Base-by-base conservation (phyloP, 2,113 vertebrate genomes). In the Archocentrus centrarchus region DNA sequence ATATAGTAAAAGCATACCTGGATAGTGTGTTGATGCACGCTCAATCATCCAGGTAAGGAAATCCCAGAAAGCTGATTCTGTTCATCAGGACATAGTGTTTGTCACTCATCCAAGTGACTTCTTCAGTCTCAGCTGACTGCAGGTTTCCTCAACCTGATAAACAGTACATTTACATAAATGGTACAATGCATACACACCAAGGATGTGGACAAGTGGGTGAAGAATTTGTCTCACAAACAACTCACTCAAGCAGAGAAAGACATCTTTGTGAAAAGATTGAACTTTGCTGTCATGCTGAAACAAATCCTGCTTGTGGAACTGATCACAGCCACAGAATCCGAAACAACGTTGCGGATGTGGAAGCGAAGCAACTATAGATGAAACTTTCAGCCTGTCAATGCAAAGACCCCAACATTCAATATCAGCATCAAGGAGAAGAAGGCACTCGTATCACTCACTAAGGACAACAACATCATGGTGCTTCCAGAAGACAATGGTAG, bases 41-140 rank as follows among this genome's bases (percentile, higher is more conserved):
- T 47, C 39, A 68, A 47, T 68, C 63, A 47, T 68, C 39, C 64
- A 68, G 64, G 41, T 68, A 68, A 68, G 64, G 17, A 47, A 18
- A 11, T 8, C 14, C 41, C 2, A 44, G 41, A 44, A 44, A 44
- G 41, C 4, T 44, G 13, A 44, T 14, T 44, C 13, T 44, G 41
- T 44, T 44, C 13, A 14, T 44, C 11, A 14, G 41, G 41, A 44
- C 41, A 13, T 14, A 17, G 14, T 2, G 2, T 47, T 47, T 5
- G 8, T 68, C 22, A 68, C 64, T 27, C 8, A 11, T 47, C 14
- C 14, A 47, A 68, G 14, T 11, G 24, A 68, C 41, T 47, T 27
- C 22, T 68, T 68, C 64, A 47, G 41, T 68, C 1, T 68, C 41
- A 3, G 8, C 14, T 27, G 64, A 47, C 41, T 68, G 64, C 41